phyloP scores from a whole-genome alignment of 2,888 invertebrate genomes.

The Agrotis puta region DNA sequence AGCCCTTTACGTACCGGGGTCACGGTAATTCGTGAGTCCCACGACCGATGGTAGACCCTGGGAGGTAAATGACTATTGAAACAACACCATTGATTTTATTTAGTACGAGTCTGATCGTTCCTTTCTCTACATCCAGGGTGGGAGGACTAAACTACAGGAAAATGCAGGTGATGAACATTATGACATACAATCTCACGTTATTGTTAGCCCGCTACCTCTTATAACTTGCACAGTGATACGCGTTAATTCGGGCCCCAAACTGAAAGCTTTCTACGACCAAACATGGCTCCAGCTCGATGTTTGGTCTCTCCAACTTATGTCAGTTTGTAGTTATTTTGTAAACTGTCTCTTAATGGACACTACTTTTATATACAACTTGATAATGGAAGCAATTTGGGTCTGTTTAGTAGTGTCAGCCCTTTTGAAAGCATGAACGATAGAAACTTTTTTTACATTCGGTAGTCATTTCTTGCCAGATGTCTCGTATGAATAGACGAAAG shows the following conservation, averaged over 20 bases:
- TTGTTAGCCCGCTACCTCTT: not conserved
- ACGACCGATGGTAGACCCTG: too few relatives aligned
- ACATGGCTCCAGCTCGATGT: conserved; percentile 56
- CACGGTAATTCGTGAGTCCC: too few relatives aligned
- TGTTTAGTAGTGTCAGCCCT: conserved; percentile 6
- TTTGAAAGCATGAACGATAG: not conserved
- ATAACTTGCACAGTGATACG: conserved; percentile 58
- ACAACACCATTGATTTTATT: too few relatives aligned
- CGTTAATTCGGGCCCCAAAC: conserved; percentile 52
- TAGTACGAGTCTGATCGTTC: too few relatives aligned
- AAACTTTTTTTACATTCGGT: not conserved
- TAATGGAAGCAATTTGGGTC: conserved; percentile 27
- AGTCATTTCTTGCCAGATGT: not conserved
- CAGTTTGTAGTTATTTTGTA: conserved; percentile 24
- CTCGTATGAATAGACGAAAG: not conserved
- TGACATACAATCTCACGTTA: too few relatives aligned
- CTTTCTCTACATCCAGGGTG: too few relatives aligned
- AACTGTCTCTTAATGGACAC: conserved; percentile 15
- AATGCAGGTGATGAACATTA: too few relatives aligned
- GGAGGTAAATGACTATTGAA: too few relatives aligned
- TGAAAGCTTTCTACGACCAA: conserved; percentile 63
- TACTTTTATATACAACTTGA: conserved; percentile 10
- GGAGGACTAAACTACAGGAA: too few relatives aligned
- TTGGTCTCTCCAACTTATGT: conserved; percentile 30
- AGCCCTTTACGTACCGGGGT: too few relatives aligned